Conservation (phyloP, 2,797 vertebrate species). For the Hybognathus amarus region DNA sequence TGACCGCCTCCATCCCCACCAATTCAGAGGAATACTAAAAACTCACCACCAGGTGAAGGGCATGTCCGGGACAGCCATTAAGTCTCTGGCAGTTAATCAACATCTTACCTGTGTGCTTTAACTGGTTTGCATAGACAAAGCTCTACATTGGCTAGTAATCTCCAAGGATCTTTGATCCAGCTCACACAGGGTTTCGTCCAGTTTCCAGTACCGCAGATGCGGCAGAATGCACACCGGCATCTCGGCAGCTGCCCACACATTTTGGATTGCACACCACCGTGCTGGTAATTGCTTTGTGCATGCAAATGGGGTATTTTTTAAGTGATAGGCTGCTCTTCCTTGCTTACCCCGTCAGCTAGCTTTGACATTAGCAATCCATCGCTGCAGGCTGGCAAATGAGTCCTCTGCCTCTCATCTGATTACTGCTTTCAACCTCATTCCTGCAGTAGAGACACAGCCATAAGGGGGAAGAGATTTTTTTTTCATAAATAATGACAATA, state of each 20-base stretch:
- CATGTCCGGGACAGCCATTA: constrained; percentile 21
- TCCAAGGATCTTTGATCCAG: constrained; percentile 39
- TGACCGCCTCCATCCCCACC: constrained; percentile 34
- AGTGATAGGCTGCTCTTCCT: constrained; percentile 44
- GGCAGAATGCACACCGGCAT: constrained; percentile 12
- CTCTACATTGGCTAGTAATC: constrained; percentile 8
- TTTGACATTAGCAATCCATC: constrained; percentile 53
- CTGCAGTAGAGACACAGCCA: constrained; percentile 21
- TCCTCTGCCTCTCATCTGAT: constrained; percentile 56
- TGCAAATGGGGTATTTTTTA: constrained; percentile 53
- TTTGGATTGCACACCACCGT: constrained; percentile 53
- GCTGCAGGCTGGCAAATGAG: constrained; percentile 51
- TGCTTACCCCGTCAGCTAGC: constrained; percentile 53
- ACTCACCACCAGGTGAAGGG: constrained; percentile 38
- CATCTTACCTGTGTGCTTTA: constrained; percentile 14
- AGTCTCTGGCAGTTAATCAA: constrained; percentile 44
- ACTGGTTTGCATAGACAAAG: constrained; percentile 31
- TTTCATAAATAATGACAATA: constrained; percentile 39
- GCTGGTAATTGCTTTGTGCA: constrained; percentile 60
- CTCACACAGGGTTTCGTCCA: constrained; percentile 41
- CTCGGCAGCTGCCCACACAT: constrained; percentile 39
- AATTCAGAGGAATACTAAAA: constrained; percentile 38
- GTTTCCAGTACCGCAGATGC: constrained; percentile 51
- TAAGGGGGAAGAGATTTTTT: background rate
- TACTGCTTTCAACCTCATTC: constrained; percentile 47